Conservation (phyloP, 2,797 vertebrate species). For the Caiman crocodilus region DNA sequence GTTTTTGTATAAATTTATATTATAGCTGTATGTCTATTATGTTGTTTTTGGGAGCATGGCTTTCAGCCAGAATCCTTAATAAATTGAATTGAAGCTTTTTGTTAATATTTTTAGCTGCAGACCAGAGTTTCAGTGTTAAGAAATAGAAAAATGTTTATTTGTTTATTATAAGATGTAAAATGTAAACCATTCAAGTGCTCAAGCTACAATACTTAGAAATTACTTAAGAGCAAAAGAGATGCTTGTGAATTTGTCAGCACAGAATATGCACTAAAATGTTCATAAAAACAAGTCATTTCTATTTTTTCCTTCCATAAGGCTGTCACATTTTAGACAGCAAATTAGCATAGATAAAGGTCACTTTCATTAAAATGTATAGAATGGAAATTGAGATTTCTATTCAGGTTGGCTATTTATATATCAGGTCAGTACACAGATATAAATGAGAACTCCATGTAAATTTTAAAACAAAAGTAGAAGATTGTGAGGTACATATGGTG, state of each 20-base stretch:
- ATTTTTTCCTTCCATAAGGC: neutral
- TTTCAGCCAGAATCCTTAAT: no score
- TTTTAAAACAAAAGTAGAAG: neutral
- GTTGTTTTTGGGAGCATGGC: no score
- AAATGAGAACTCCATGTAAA: neutral
- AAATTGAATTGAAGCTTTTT: neutral
- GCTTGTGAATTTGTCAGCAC: neutral
- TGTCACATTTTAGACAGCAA: neutral
- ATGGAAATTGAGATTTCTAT: neutral
- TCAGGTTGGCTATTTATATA: neutral
- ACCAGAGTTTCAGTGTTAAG: neutral
- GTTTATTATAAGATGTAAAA: neutral
- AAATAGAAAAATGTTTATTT: neutral
- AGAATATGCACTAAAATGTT: neutral
- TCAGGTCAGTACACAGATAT: neutral
- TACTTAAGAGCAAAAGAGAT: neutral
- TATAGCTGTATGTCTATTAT: no score
- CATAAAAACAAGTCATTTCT: neutral
- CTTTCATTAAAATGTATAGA: neutral
- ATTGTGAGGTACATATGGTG: neutral
- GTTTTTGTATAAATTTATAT: no score
- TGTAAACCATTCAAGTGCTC: neutral
- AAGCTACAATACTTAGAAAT: neutral
- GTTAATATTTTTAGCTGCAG: neutral
- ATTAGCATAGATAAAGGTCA: constrained; percentile 30